phyloP scores from a whole-genome alignment of 2,888 invertebrate species.

The Leptinotarsa haldemani region DNA sequence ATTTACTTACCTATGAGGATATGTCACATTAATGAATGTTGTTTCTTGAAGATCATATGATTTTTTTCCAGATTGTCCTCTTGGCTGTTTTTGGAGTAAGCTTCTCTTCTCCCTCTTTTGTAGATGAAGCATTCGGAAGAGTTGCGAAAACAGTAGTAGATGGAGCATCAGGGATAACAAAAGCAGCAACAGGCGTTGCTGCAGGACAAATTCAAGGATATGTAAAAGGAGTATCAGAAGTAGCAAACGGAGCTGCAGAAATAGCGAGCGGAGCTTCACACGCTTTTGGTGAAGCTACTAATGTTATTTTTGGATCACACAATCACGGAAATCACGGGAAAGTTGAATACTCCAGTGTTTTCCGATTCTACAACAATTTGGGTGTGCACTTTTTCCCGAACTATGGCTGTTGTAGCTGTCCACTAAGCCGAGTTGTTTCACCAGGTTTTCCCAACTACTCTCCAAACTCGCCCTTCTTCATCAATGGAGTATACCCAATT shows the following conservation, averaged over 20 bases:
- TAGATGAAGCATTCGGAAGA: not conserved
- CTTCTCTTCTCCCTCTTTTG: not conserved
- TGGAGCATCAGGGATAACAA: not conserved
- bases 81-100: not conserved
- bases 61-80: not conserved
- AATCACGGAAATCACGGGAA: not conserved
- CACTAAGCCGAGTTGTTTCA: not conserved
- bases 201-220: not conserved
- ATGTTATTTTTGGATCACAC: not conserved
- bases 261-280: not conserved
- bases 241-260: not conserved
- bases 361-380: not conserved
- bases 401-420: conserved; percentile 3
- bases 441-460: not conserved
- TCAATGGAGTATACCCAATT: not conserved
- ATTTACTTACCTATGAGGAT: too few relatives aligned
- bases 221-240: not conserved
- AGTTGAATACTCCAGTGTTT: not conserved
- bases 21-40: too few relatives aligned
- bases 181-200: not conserved
- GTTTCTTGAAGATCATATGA: too few relatives aligned
- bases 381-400: not conserved
- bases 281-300: not conserved
- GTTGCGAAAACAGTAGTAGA: not conserved
- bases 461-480: not conserved